phyloP scores from a whole-genome alignment of 2,888 invertebrate genomes.

The Tyria jacobaeae region DNA sequence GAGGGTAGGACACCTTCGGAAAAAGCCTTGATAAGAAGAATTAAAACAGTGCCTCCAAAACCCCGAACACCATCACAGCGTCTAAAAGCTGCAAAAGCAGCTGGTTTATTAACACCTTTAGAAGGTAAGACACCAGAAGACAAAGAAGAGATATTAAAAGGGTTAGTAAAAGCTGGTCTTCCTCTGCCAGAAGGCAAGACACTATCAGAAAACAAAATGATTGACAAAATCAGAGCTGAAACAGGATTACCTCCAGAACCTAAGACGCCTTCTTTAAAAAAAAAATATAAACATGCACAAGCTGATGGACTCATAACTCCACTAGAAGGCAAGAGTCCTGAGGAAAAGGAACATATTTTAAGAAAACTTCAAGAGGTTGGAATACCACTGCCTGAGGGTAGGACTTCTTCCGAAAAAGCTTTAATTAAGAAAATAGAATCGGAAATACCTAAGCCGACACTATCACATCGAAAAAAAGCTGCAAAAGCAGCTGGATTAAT shows the following conservation, averaged over 20 bases:
- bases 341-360: slow-evolving; percentile 3
- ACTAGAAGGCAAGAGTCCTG: slow-evolving; percentile 11
- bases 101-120: slow-evolving; percentile 36
- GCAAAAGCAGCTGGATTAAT: not conserved
- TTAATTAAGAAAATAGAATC: not conserved
- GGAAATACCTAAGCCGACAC: not conserved
- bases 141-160: slow-evolving; percentile 47
- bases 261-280: slow-evolving; percentile 27
- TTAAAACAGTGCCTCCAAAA: not conserved
- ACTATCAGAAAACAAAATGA: not conserved
- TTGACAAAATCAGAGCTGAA: slow-evolving; percentile 18
- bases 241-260: slow-evolving; percentile 49
- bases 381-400: not conserved
- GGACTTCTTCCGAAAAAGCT: not conserved
- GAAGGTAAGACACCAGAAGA: slow-evolving; percentile 43
- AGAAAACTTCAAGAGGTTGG: not conserved
- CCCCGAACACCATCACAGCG: not conserved
- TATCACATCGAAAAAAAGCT: not conserved
- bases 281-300: slow-evolving; percentile 25
- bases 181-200: not conserved
- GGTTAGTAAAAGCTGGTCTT: slow-evolving; percentile 25
- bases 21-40: not conserved
- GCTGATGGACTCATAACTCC: slow-evolving; percentile 33
- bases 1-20: slow-evolving; percentile 2
- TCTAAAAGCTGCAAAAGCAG: slow-evolving; percentile 14